Evolutionary conservation across 1,140 invertebrate species (phyloP).

Genomic region (Plutomurus gul): DNA sequence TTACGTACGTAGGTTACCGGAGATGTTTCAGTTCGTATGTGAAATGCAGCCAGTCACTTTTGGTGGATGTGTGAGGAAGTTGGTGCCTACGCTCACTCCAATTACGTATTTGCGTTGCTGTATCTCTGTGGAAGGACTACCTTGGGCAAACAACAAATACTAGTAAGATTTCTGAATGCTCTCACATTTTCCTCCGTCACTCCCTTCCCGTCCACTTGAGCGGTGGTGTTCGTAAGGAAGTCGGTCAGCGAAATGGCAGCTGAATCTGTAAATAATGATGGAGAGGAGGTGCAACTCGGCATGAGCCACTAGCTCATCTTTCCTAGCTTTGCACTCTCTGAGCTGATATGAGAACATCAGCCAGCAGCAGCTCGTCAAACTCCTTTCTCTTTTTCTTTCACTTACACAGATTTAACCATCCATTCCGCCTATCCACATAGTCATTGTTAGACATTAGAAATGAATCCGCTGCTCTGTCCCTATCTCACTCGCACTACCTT

Average conservation of each 20-base stretch:
- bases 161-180: too few relatives aligned
- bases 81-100: too few relatives aligned
- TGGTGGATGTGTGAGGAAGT: too few relatives aligned
- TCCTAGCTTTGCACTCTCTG: neutral
- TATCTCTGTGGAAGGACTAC: too few relatives aligned
- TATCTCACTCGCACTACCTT: too few relatives aligned
- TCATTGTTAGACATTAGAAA: neutral
- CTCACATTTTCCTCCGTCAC: too few relatives aligned
- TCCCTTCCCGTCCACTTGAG: neutral
- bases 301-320: conserved; percentile 25
- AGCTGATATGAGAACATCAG: neutral
- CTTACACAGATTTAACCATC: neutral
- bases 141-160: too few relatives aligned
- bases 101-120: too few relatives aligned
- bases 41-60: too few relatives aligned
- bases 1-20: too few relatives aligned
- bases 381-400: neutral
- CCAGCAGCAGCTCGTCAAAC: neutral
- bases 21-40: too few relatives aligned
- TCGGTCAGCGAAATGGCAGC: conserved; percentile 31
- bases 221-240: conserved; percentile 16
- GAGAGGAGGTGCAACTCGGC: conserved; percentile 25
- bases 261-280: conserved; percentile 35
- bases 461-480: too few relatives aligned
- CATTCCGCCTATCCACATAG: neutral